Base-by-base conservation (phyloP, 2,113 vertebrate species). In the Pardalotus punctatus region DNA sequence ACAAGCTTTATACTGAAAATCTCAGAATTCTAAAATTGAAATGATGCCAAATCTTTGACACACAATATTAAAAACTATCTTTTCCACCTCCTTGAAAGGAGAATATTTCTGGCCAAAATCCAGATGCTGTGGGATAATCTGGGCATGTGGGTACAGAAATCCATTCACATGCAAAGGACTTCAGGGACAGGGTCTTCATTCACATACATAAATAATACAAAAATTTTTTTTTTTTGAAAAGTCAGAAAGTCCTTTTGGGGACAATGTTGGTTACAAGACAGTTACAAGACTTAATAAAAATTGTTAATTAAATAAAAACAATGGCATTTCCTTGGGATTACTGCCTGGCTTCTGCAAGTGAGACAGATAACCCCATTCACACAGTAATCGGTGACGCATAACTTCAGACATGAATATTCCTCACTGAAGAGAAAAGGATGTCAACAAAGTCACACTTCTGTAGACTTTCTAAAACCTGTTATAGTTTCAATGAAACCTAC, bases 241-340 rank as follows among this genome's bases (percentile, higher is more conserved):
- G 50, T 43, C 24, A 80, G 27, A 81, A 78, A 76, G 48, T 70
- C 76, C 76, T 90, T 73, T 48, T 6, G 53, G 64, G 19, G 33
- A 86, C 23, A 51, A 51, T 9, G 14, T 25, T 74, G 54, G 62
- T 69, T 80, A 67, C 58, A 62, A 78, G 40, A 81, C 5, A 10
- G 40, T 78, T 89, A 65, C 35, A 66, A 82, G 83, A 84, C 70
- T 80, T 77, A 86, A 84, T 73, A 57, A 58, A 94, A 94, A 83
- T 36, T 67, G 38, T 48, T 81, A 94, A 92, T 87, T 88, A 88
- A 90, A 93, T 82, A 76, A 87, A 93, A 82, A 11, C 54, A 85
- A 74, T 64, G 35, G 27, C 38, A 61, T 71, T 93, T 93, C 58
- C 50, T 80, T 83, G 74, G 62, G 70, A 92, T 92, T 96, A 65